Percentiles rank a stretch among this genome's conserved stretches.
Evolutionary conservation across 2,888 invertebrate species (phyloP).

Genomic region (Stramonita haemastoma): DNA sequence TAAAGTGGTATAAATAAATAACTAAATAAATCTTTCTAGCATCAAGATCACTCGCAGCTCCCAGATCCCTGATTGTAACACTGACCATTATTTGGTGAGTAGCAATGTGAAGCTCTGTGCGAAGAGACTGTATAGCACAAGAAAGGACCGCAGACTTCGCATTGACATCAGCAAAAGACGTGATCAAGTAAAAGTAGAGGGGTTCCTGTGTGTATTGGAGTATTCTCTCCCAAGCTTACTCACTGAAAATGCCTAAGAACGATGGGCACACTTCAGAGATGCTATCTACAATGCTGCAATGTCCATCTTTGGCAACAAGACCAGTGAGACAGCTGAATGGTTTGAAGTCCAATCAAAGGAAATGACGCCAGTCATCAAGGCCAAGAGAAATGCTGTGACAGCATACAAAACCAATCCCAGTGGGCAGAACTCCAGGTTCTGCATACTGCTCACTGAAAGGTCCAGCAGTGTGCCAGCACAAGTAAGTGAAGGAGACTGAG

Average conservation of each 20-base stretch:
- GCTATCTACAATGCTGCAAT: neutral
- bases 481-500: too few species aligned
- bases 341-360: too few species aligned
- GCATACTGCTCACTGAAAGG: too few species aligned
- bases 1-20: too few species aligned
- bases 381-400: too few species aligned
- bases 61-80: too few species aligned
- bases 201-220: neutral
- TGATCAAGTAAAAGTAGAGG: neutral
- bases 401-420: too few species aligned
- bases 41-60: too few species aligned
- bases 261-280: neutral
- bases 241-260: neutral
- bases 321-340: neutral
- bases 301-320: neutral
- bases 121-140: neutral
- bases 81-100: neutral
- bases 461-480: too few species aligned
- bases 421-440: too few species aligned
- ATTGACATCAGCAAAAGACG: neutral
- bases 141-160: neutral
- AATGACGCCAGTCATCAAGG: too few species aligned
- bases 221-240: neutral
- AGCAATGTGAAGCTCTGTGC: neutral
- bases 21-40: too few species aligned